Evolutionary conservation across 2,888 invertebrate species (phyloP), one percentile per base, ranked within the genome.

Genomic region (Trichopoda pennipes): DNA sequence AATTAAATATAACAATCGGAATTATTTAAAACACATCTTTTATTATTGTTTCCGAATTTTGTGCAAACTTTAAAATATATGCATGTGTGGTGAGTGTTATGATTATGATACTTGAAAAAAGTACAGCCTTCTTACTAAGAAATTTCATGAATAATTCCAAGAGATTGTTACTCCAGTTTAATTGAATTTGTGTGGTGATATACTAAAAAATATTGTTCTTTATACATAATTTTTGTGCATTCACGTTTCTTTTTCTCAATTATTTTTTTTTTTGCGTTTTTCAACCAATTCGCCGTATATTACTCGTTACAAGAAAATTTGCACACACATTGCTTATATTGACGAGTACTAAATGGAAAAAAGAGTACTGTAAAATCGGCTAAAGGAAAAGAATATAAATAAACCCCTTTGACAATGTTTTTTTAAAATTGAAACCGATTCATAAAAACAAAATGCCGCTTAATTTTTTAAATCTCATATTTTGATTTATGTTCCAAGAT

Each of bases 221-320:
- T 75, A 72, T 82, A 75, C 75, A 82, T 75, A 68, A 44, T 63
- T 79, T 79, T 63, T 76, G 32, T 79, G 72, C 75, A 75, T 79
- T 75, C 63, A 70, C 81, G 78, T 75, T 74, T 64, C 69, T 38
- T 60, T 76, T 79, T 70, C 17, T 58, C 32, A 78, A 60, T 28
- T 28, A 28, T 28, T 8, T 28, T 66, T 68, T 38, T 77, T 77
- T 78, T 78, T 70, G 53, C 63, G 55, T 82, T 82, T 75, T 55
- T 60, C 56, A 56, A 68, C 56, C 72, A 68, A 75, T 82, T 82
- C 82, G 82, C 75, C 75, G 66, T 42, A n/a, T 68, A 47, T 42
- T 76, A 82, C 72, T 82, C 82, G 82, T 73, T 79, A 66, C n/a
- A 21, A 66, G 56, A 68, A 76, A 28, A n/a, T 51, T 73, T 82